These are phyloP conservation scores for Agrilus cyanescens DNA, from an alignment of 2,888 invertebrate genomes.

Conservation along the genomic window DNA sequence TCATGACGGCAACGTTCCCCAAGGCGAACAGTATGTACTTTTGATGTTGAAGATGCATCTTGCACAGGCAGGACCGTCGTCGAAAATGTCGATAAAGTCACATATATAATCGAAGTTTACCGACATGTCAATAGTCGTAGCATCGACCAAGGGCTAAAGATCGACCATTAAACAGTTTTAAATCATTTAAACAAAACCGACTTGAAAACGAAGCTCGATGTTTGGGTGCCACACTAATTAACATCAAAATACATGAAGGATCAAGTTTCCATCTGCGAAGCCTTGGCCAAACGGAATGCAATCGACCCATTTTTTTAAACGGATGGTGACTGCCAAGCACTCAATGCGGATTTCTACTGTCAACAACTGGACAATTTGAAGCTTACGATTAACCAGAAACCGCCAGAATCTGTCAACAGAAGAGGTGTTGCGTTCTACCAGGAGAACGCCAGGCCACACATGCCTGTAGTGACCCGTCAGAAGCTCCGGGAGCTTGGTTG, in stretches of 20 bases:
- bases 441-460: background rate
- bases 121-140: background rate
- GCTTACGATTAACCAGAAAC: background rate
- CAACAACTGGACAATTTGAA: too few species aligned
- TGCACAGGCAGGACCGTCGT: too few species aligned
- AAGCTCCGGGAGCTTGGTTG: conserved; percentile 1
- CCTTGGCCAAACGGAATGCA: too few species aligned
- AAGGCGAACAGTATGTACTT: too few species aligned
- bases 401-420: background rate
- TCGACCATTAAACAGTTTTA: conserved; percentile 1
- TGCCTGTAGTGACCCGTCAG: too few species aligned
- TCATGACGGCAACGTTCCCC: too few species aligned
- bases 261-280: too few species aligned
- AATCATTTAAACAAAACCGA: background rate
- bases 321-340: too few species aligned
- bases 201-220: background rate
- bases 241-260: too few species aligned
- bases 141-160: background rate
- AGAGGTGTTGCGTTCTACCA: background rate
- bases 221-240: background rate
- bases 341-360: too few species aligned
- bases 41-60: too few species aligned
- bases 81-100: conserved; percentile 2
- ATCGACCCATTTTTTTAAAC: too few species aligned
- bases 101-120: background rate